A percentile compares a stretch with the other conserved stretches of the same genome.
Conservation (phyloP, 2,888 invertebrate species). For the Acleris emargana region DNA sequence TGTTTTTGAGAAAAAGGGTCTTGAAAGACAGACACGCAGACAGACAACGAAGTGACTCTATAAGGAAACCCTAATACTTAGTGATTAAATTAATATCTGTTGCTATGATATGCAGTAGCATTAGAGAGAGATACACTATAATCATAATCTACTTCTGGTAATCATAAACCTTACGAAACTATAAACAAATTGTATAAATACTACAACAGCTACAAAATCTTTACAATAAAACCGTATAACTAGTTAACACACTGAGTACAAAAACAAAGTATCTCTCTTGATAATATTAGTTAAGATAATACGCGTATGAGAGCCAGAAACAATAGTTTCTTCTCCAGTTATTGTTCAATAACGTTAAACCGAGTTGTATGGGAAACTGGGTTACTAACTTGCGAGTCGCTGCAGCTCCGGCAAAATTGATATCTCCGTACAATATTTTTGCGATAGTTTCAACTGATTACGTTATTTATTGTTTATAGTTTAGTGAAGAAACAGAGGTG, state of each 20-base stretch:
- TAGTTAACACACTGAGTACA: slow-evolving; percentile 11
- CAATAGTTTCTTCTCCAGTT: slow-evolving; percentile 35
- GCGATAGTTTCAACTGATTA: slow-evolving; percentile 32
- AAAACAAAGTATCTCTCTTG: slow-evolving; percentile 26
- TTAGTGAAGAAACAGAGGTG: not conserved
- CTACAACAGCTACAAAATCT: not conserved
- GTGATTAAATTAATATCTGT: no score
- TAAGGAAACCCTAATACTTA: no score
- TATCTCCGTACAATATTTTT: slow-evolving; percentile 34
- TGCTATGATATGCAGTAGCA: no score
- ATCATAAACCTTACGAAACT: no score
- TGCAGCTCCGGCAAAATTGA: slow-evolving; percentile 28
- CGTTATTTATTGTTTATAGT: slow-evolving; percentile 31
- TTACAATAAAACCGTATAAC: slow-evolving; percentile 9
- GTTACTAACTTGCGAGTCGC: slow-evolving; percentile 33
- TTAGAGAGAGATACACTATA: no score
- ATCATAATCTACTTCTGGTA: no score
- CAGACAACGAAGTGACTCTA: no score
- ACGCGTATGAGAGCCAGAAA: slow-evolving; percentile 35
- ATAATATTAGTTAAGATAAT: slow-evolving; percentile 37
- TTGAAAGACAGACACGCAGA: no score
- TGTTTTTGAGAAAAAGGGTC: no score
- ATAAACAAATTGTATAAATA: no score
- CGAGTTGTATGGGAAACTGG: slow-evolving; percentile 33
- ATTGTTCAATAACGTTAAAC: slow-evolving; percentile 36